These are phyloP conservation scores for Drepana arcuata DNA, from an alignment of 1,140 invertebrate species.

Conservation along the genomic window DNA sequence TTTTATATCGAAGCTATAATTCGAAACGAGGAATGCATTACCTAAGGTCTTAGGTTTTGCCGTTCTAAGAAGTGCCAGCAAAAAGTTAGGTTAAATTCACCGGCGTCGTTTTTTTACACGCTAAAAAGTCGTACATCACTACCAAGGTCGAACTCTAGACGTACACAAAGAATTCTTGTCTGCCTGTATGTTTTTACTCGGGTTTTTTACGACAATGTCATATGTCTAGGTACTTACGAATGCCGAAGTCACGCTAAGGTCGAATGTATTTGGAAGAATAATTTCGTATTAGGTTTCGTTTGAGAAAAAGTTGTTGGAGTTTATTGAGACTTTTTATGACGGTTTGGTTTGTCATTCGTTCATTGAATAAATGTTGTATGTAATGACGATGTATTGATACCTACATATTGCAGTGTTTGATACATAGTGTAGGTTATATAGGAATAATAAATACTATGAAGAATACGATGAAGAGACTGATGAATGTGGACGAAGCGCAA, in stretches of 20 bases:
- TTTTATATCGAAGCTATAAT: slow-evolving; percentile 52
- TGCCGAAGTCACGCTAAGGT: slow-evolving; percentile 57
- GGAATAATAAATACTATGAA: no score
- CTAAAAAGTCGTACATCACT: slow-evolving; percentile 58
- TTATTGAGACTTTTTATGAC: no score
- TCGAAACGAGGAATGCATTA: slow-evolving; percentile 51
- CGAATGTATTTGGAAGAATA: slow-evolving; percentile 42
- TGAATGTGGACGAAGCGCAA: no score
- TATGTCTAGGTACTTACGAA: slow-evolving; percentile 35
- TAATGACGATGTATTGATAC: no score
- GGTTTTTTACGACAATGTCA: slow-evolving; percentile 57
- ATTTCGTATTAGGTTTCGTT: no score
- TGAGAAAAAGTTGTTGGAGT: no score
- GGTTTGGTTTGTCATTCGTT: no score
- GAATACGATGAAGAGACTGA: no score
- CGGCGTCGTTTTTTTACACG: slow-evolving; percentile 42
- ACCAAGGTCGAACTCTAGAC: slow-evolving; percentile 56
- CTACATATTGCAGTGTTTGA: no score
- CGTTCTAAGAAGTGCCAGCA: slow-evolving; percentile 52
- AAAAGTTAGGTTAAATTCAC: slow-evolving; percentile 68
- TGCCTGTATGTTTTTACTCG: slow-evolving; percentile 41
- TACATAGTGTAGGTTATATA: no score
- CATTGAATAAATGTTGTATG: no score
- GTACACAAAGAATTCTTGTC: slow-evolving; percentile 61
- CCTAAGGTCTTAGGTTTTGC: slow-evolving; percentile 48